Conservation (phyloP, 2,113 vertebrate genomes). For the Scartelaos histophorus region DNA sequence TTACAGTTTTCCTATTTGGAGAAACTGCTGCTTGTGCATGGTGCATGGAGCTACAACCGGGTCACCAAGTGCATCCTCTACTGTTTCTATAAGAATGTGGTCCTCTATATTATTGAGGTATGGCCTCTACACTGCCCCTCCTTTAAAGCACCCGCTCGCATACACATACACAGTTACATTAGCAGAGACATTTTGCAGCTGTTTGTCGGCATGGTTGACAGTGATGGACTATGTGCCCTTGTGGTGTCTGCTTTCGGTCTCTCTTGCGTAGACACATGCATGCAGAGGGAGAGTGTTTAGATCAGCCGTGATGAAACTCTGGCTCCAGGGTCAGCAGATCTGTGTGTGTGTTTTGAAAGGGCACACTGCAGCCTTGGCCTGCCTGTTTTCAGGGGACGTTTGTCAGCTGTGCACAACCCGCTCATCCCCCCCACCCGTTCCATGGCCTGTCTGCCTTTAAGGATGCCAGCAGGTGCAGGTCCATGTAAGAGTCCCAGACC, state of each 20-base stretch:
- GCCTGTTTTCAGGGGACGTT: slow-evolving; percentile 55
- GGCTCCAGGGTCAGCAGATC: slow-evolving; percentile 44
- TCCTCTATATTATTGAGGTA: slow-evolving; percentile 99
- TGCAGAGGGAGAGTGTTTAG: slow-evolving; percentile 45
- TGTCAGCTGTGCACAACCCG: slow-evolving; percentile 69
- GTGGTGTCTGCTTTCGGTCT: slow-evolving; percentile 79
- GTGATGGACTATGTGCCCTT: slow-evolving; percentile 76
- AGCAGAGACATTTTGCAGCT: slow-evolving; percentile 78
- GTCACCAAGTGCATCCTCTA: slow-evolving; percentile 99
- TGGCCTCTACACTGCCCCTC: slow-evolving; percentile 43
- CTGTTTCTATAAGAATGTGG: slow-evolving; percentile 99
- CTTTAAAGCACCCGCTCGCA: slow-evolving; percentile 40
- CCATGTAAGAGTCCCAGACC: slow-evolving; percentile 34
- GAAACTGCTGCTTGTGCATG: slow-evolving; percentile 94
- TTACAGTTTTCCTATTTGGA: slow-evolving; percentile 97
- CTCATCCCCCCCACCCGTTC: neutral
- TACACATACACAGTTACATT: slow-evolving; percentile 60
- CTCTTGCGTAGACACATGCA: slow-evolving; percentile 40
- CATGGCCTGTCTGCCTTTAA: slow-evolving; percentile 56
- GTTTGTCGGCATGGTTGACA: slow-evolving; percentile 75
- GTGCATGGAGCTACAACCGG: slow-evolving; percentile 98
- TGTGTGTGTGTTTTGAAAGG: slow-evolving; percentile 30
- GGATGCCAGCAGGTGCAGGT: slow-evolving; percentile 76
- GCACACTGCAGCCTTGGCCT: slow-evolving; percentile 32
- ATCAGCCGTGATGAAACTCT: slow-evolving; percentile 56